Evolutionary conservation across 2,888 invertebrate genomes (phyloP).

Genomic region (Criorhina ranunculi): DNA sequence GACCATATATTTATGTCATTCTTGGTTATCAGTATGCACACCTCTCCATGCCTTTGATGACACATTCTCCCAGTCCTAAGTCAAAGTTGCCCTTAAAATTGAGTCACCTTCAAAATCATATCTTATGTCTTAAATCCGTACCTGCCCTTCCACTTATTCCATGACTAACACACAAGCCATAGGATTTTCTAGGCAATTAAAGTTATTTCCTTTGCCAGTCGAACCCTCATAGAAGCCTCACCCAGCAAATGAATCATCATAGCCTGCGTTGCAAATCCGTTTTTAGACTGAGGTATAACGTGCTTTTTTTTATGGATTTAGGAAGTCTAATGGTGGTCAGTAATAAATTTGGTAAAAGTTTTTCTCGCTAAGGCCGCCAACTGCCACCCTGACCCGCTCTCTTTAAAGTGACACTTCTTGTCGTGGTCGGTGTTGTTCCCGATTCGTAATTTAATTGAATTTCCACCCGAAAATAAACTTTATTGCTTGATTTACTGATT

Average conservation of each 20-base stretch:
- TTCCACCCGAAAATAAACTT: constrained; percentile 21
- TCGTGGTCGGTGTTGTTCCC: neutral
- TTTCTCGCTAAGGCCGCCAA: neutral
- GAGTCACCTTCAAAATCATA: too few relatives aligned
- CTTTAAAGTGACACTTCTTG: neutral
- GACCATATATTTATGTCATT: too few relatives aligned
- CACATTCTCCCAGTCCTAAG: too few relatives aligned
- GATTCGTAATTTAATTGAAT: constrained; percentile 12
- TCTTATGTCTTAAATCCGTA: neutral
- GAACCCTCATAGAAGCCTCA: neutral
- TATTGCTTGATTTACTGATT: constrained; percentile 26
- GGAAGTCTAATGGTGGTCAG: neutral
- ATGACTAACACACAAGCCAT: neutral
- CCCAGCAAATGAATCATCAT: constrained; percentile 6
- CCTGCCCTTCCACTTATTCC: neutral
- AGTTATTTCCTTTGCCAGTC: neutral
- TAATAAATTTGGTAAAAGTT: constrained; percentile 21
- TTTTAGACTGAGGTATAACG: neutral
- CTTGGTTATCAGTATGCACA: too few relatives aligned
- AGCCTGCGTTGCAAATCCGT: neutral
- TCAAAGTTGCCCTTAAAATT: too few relatives aligned
- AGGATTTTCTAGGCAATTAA: neutral
- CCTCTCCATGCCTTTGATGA: too few relatives aligned
- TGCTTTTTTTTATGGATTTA: neutral
- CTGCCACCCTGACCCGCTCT: neutral